Evolutionary conservation across 2,888 invertebrate genomes (phyloP).

Genomic region (Odontocerum albicorne): DNA sequence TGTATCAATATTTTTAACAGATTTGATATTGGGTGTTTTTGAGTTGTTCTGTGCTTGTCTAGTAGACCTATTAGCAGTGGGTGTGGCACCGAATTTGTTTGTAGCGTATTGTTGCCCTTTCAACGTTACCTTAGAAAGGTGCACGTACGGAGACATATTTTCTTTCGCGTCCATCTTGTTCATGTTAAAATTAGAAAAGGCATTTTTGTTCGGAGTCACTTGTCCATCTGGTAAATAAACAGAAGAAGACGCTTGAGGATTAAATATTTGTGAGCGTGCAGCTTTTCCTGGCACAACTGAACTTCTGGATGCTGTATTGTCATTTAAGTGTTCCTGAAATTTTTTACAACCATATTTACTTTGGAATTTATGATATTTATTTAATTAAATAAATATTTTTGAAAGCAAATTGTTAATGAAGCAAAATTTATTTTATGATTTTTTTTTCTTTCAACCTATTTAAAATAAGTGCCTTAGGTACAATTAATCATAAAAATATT

Average conservation of each 20-base stretch:
- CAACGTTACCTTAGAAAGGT: slow-evolving; percentile 41
- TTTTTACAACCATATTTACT: no score
- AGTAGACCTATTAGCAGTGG: slow-evolving; percentile 17
- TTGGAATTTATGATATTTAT: no score
- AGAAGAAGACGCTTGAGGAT: slow-evolving; percentile 21
- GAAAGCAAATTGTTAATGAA: no score
- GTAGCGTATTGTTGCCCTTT: slow-evolving; percentile 46
- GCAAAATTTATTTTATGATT: no score
- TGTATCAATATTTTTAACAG: slow-evolving; percentile 19
- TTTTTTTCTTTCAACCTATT: no score
- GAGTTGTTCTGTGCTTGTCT: background rate
- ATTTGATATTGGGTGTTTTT: slow-evolving; percentile 7
- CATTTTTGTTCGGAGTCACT: slow-evolving; percentile 19
- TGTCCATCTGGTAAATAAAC: slow-evolving; percentile 25
- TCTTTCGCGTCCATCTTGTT: slow-evolving; percentile 9
- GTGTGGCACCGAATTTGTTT: slow-evolving; percentile 28
- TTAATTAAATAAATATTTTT: no score
- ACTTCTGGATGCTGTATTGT: slow-evolving; percentile 56
- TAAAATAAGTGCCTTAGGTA: no score
- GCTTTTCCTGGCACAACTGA: slow-evolving; percentile 49
- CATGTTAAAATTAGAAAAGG: background rate
- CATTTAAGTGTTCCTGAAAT: slow-evolving; percentile 55
- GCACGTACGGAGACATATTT: slow-evolving; percentile 19
- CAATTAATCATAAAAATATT: no score
- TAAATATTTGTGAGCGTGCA: slow-evolving; percentile 41